Evolutionary conservation across 2,113 vertebrate genomes (phyloP).

Genomic region (Naja naja): DNA sequence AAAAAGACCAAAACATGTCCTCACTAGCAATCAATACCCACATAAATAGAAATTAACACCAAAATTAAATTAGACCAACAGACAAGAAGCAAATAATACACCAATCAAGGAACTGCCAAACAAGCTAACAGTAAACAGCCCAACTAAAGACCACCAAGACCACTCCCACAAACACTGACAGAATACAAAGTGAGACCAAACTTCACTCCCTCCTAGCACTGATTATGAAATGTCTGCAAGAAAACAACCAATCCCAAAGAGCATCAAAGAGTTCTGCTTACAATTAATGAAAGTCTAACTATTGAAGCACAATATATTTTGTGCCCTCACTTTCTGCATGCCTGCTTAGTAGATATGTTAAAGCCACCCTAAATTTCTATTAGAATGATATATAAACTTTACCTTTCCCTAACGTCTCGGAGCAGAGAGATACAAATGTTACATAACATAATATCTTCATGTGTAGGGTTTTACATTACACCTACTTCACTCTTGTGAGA

Average conservation of each 20-base stretch:
- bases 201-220: neutral
- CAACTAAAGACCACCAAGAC: neutral
- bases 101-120: neutral
- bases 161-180: neutral
- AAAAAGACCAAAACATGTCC: neutral
- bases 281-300: neutral
- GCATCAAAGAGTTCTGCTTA: neutral
- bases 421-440: neutral
- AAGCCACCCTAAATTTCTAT: neutral
- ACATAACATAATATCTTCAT: neutral
- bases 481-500: neutral
- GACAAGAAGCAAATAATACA: neutral
- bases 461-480: neutral
- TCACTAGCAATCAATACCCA: neutral
- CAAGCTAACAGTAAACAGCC: neutral
- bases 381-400: neutral
- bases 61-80: neutral
- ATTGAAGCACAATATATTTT: neutral
- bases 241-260: neutral
- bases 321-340: neutral
- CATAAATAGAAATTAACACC: neutral
- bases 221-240: neutral
- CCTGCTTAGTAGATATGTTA: neutral
- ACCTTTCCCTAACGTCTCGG: neutral
- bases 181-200: neutral